phyloP scores from a whole-genome alignment of 2,113 vertebrate genomes.

The Garra rufa region DNA sequence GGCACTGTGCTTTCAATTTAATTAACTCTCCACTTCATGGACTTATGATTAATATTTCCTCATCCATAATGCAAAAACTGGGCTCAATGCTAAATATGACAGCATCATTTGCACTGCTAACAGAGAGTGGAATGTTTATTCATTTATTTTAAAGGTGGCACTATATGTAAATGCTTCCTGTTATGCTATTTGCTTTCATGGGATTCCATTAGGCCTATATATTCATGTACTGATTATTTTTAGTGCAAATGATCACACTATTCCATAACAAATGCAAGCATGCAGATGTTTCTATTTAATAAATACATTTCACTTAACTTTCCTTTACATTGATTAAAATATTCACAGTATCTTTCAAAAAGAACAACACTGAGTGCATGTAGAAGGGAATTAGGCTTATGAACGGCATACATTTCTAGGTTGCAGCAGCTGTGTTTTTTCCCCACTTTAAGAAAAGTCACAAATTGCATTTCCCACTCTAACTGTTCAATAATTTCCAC shows the following conservation, averaged over 20 bases:
- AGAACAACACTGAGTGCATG: too few species aligned
- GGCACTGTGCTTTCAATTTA: constrained; percentile 44
- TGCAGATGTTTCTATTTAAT: neutral
- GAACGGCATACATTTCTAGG: too few species aligned
- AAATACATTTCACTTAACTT: too few species aligned
- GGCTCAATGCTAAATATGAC: neutral
- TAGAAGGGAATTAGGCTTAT: too few species aligned
- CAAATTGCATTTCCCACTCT: constrained; percentile 21
- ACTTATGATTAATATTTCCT: constrained; percentile 47
- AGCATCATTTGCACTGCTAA: constrained; percentile 27
- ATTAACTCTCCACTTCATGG: constrained; percentile 54
- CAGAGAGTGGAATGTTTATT: neutral
- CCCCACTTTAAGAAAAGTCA: neutral
- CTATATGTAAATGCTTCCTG: neutral
- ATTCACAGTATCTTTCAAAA: too few species aligned
- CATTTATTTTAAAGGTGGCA: constrained; percentile 23
- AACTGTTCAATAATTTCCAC: constrained; percentile 43
- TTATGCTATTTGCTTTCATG: neutral
- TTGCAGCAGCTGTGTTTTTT: too few species aligned
- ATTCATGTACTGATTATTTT: neutral
- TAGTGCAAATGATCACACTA: neutral
- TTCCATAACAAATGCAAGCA: neutral
- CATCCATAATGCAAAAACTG: constrained; percentile 43
- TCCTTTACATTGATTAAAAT: too few species aligned
- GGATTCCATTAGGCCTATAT: neutral